Base-by-base conservation (phyloP, 1,140 invertebrate genomes). In the Drosophila gunungcola region DNA sequence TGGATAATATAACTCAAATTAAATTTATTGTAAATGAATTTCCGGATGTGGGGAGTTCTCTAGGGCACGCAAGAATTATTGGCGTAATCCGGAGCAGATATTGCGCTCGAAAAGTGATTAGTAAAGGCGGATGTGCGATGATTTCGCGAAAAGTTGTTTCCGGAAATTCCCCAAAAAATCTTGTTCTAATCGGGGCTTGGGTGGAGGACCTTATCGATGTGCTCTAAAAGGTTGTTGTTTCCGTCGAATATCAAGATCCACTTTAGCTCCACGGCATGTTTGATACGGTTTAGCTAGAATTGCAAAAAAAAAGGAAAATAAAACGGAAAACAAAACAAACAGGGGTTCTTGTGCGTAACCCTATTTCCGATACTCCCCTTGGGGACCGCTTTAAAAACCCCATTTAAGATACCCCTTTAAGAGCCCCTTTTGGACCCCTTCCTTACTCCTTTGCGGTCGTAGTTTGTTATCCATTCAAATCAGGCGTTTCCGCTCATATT, bases 401-500 rank as follows among this genome's bases (percentile, higher is more conserved):
- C 10, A 1, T 21, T 21, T 21, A 21, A 3, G 3, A 10, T 3
- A 38, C 36, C 36, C 10, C 36, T 11, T 21, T 21, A 36, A 9
- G 36, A 36, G 2, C 36, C 36, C 36, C 16, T 21, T 21, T 21
- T 21, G 16, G 16, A 21, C 16, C 16, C 16, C 16, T 1, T 21
- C 16, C 16, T 21, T 21, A 21, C 16, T 21, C 16, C 34, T 32
- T 12, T 70, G 63, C 64, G 49, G 67, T 69, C 63, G 51, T 42
- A 46, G 49, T 70, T 46, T 70, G 49, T 70, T 67, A 85, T 77
- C 60, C 83, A 89, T 89, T 64, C 54, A 89, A 88, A 88, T 60
- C 67, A 62, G 55, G 69, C 60, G 63, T 68, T 88, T 88, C 83
- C 83, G 83, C 60, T 74, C 67, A 77, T 88, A 88, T 83, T 88